Conservation (phyloP, 1,140 invertebrate species). For the Aphelenchoides fujianensis region DNA sequence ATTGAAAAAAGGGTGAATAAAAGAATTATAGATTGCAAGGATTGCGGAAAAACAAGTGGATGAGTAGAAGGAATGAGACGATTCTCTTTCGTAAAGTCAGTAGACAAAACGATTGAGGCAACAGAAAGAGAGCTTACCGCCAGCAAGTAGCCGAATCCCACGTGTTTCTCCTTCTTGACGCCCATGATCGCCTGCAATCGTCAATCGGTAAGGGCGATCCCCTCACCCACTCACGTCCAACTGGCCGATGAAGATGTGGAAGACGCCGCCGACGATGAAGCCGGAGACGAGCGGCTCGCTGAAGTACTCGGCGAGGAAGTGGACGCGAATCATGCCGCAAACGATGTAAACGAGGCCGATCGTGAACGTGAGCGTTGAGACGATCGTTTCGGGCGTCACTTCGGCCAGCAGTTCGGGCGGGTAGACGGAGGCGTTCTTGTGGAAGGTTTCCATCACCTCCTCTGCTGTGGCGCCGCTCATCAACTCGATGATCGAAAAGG, state of each 20-base stretch:
- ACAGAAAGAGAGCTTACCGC: too few species aligned
- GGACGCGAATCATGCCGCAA: not conserved
- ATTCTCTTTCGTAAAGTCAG: too few species aligned
- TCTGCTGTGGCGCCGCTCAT: slow-evolving; percentile 4
- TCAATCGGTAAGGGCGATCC: too few species aligned
- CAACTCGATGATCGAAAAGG: slow-evolving; percentile 7
- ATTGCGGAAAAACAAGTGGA: too few species aligned
- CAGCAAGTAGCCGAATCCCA: not conserved
- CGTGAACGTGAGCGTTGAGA: slow-evolving; percentile 10
- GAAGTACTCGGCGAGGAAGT: slow-evolving; percentile 12
- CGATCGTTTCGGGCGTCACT: not conserved
- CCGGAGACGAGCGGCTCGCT: slow-evolving; percentile 1
- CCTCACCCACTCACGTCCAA: too few species aligned
- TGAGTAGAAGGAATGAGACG: too few species aligned
- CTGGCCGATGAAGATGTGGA: slow-evolving; percentile 4
- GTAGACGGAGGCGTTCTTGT: not conserved
- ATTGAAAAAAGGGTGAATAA: too few species aligned
- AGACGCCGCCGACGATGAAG: not conserved
- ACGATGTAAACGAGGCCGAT: not conserved
- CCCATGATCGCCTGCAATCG: not conserved
- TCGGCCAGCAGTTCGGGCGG: not conserved
- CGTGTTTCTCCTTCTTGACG: not conserved
- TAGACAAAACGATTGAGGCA: too few species aligned
- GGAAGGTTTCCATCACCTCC: not conserved
- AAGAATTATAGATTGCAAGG: too few species aligned